Percentiles rank a stretch among this genome's conserved stretches.
phyloP scores from a whole-genome alignment of 2,797 vertebrate species.

The Scolopax rusticola region DNA sequence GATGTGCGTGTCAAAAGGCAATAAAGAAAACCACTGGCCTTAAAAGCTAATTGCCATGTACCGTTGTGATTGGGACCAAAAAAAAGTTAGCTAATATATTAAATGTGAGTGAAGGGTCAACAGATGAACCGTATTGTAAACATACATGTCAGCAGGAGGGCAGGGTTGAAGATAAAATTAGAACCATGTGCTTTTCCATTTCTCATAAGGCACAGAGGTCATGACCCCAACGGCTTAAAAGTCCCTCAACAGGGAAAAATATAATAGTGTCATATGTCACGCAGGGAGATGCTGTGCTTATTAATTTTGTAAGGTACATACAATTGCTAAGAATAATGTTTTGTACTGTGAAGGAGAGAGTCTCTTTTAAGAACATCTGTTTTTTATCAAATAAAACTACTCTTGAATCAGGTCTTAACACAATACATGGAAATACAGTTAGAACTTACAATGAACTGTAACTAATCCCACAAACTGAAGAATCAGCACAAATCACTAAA shows the following conservation, averaged over 20 bases:
- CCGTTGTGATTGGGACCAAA: constrained; percentile 49
- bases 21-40: constrained; percentile 63
- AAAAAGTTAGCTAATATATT: constrained; percentile 75
- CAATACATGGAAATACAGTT: constrained; percentile 75
- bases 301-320: constrained; percentile 74
- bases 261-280: constrained; percentile 71
- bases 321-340: constrained; percentile 77
- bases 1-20: constrained; percentile 39
- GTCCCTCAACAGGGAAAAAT: constrained; percentile 69
- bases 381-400: constrained; percentile 77
- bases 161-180: constrained; percentile 75
- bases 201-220: constrained; percentile 70
- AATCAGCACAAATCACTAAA: constrained; percentile 77
- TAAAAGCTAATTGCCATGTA: constrained; percentile 66
- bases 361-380: constrained; percentile 75
- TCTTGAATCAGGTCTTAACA: constrained; percentile 74
- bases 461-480: constrained; percentile 76
- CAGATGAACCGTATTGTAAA: constrained; percentile 76
- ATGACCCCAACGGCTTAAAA: constrained; percentile 57
- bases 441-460: constrained; percentile 77
- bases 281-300: constrained; percentile 72
- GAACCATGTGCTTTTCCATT: constrained; percentile 77
- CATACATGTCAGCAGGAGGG: constrained; percentile 75
- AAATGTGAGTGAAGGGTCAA: constrained; percentile 75
- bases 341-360: constrained; percentile 61